Conservation (phyloP, 2,113 vertebrate genomes). For the Chunga burmeisteri region DNA sequence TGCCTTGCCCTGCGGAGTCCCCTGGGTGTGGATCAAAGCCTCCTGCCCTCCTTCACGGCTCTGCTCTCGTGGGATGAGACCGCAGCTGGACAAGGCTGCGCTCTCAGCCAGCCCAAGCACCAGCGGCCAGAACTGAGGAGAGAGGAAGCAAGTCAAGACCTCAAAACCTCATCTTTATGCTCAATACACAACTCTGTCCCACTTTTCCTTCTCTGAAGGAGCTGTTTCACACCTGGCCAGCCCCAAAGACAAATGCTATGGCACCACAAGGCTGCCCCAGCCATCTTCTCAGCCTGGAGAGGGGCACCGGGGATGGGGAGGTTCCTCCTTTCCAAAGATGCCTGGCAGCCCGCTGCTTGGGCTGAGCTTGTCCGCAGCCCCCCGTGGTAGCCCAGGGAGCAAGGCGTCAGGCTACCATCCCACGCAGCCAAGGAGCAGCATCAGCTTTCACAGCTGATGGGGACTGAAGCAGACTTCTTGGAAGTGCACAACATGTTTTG, state of each 20-base stretch:
- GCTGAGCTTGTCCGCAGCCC: not conserved
- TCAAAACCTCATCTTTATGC: not conserved
- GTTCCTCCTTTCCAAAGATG: not conserved
- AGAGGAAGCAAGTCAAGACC: not conserved
- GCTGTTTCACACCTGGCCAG: not conserved
- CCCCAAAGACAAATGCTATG: not conserved
- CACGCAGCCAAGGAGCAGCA: not conserved
- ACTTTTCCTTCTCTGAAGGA: not conserved
- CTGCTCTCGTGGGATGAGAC: not conserved
- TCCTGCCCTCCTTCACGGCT: not conserved
- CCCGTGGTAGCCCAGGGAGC: not conserved
- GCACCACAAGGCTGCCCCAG: not conserved
- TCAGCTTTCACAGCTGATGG: not conserved
- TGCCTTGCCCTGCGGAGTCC: not conserved
- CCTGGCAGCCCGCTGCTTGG: accelerated
- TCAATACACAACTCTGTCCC: not conserved
- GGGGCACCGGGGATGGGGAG: not conserved
- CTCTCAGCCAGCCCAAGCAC: not conserved
- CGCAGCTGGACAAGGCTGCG: not conserved
- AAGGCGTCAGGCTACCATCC: not conserved
- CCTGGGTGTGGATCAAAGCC: not conserved
- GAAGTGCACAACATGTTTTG: not conserved
- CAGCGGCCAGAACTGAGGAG: not conserved
- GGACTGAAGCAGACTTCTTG: not conserved
- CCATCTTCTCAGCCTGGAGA: not conserved